Conservation (phyloP, 2,888 invertebrate species). For the Caenorhabditis afra region DNA sequence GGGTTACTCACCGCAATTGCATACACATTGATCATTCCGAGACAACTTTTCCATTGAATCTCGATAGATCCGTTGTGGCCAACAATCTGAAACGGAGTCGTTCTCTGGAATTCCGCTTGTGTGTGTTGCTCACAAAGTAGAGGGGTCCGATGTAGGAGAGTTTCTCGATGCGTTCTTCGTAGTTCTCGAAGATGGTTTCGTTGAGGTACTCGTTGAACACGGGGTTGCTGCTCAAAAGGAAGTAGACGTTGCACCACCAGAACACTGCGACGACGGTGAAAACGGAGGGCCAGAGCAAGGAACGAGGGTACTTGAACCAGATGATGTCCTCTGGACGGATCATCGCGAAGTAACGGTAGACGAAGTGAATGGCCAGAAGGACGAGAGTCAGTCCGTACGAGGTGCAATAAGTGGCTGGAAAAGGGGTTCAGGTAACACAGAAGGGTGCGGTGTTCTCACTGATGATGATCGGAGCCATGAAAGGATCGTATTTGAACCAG, state of each 20-base stretch:
- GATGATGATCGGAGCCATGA: slow-evolving; percentile 42
- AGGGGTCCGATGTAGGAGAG: slow-evolving; percentile 47
- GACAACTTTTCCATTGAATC: slow-evolving; percentile 46
- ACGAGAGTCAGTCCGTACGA: slow-evolving; percentile 41
- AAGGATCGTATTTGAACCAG: slow-evolving; percentile 51
- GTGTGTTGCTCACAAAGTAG: slow-evolving; percentile 40
- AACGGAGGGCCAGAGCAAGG: slow-evolving; percentile 28
- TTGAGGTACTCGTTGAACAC: slow-evolving; percentile 36
- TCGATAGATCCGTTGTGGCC: slow-evolving; percentile 8
- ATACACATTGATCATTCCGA: slow-evolving; percentile 45
- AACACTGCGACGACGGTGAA: slow-evolving; percentile 26
- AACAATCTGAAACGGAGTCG: slow-evolving; percentile 36
- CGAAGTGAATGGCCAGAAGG: slow-evolving; percentile 44
- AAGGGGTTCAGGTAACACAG: too few relatives aligned
- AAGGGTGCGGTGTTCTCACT: slow-evolving; percentile 6
- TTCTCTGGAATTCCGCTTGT: too few relatives aligned
- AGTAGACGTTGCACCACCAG: slow-evolving; percentile 54
- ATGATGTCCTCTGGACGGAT: slow-evolving; percentile 27
- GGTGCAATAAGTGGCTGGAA: slow-evolving; percentile 45
- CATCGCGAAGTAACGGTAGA: slow-evolving; percentile 47
- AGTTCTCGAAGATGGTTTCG: slow-evolving; percentile 32
- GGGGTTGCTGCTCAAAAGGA: slow-evolving; percentile 30
- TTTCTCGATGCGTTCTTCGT: slow-evolving; percentile 40
- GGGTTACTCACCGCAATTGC: slow-evolving; percentile 27
- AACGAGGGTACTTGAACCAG: slow-evolving; percentile 37